Base-by-base conservation (phyloP, 2,888 invertebrate species). In the Folsomia manolachei region DNA sequence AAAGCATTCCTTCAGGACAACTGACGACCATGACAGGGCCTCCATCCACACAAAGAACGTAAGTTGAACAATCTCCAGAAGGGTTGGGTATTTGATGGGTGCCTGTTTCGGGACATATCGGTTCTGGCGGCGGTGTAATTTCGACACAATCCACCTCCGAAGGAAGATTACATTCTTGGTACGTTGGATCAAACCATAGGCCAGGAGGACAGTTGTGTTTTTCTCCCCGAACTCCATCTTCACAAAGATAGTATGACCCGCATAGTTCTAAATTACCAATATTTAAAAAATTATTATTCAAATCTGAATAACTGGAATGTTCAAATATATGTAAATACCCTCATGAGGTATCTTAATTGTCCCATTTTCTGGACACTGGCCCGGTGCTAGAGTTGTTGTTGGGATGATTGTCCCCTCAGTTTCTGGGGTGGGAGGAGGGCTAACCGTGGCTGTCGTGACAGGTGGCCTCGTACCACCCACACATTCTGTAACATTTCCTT, bases 381-480 rank as follows among this genome's bases (percentile, higher is more conserved):
- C 39, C 1, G n/a, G n/a, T n/a, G n/a, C n/a, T n/a, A n/a, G n/a
- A n/a, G n/a, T n/a, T n/a, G n/a, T 26, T 9, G 51, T 53, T 53
- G 18, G 53, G 24, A 1, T 27, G 67, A 67, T 67, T 53, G 19
- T 53, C n/a, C n/a, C n/a, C n/a, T n/a, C n/a, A n/a, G n/a, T n/a
- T n/a, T n/a, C n/a, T n/a, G 69, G 52, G 61, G n/a, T n/a, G n/a
- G n/a, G n/a, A n/a, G 25, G 14, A 11, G 39, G 27, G n/a, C 23
- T 25, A 23, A 21, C 27, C 27, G 64, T 7, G 18, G 27, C 7
- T 25, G 27, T 24, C 27, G 23, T 1, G 51, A 53, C 53, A 7
- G 71, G 65, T 18, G 64, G 56, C 19, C 71, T 11, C 1, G 39
- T 65, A 23, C 65, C 71, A 0, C 61, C 71, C 1, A 71, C 39